phyloP scores from a whole-genome alignment of 2,113 vertebrate genomes.

The Paedocypris sp. region DNA sequence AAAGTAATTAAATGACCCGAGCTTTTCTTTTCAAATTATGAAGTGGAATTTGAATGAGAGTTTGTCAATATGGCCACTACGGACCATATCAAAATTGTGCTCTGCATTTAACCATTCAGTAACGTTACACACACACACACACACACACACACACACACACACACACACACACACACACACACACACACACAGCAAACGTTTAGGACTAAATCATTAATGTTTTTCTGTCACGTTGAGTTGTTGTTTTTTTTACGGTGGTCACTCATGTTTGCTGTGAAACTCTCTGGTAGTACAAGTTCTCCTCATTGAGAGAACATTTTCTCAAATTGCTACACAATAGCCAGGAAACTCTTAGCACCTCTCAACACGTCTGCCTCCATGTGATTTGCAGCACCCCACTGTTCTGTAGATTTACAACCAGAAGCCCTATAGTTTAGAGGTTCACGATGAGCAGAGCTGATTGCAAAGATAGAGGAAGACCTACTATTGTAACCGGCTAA shows the following conservation, averaged over 20 bases:
- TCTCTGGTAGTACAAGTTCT: conserved; percentile 40
- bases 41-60: too few relatives aligned
- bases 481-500: conserved; percentile 2
- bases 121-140: too few relatives aligned
- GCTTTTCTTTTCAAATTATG: too few relatives aligned
- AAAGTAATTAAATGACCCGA: too few relatives aligned
- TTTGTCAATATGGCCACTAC: too few relatives aligned
- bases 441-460: conserved; percentile 50
- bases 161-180: too few relatives aligned
- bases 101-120: too few relatives aligned
- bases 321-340: conserved; percentile 51
- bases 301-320: conserved; percentile 13
- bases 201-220: not conserved
- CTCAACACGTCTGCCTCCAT: conserved; percentile 43
- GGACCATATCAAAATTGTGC: too few relatives aligned
- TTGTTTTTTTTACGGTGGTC: not conserved
- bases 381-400: conserved; percentile 36
- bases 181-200: not conserved
- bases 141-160: too few relatives aligned
- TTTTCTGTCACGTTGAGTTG: not conserved
- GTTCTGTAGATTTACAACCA: conserved; percentile 60
- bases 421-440: conserved; percentile 40
- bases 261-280: conserved; percentile 27
- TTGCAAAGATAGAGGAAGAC: conserved; percentile 48
- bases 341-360: conserved; percentile 51